Percentiles rank a stretch among this genome's conserved stretches.
Evolutionary conservation across 2,113 vertebrate genomes (phyloP).

Genomic region (Hemiscyllium ocellatum): DNA sequence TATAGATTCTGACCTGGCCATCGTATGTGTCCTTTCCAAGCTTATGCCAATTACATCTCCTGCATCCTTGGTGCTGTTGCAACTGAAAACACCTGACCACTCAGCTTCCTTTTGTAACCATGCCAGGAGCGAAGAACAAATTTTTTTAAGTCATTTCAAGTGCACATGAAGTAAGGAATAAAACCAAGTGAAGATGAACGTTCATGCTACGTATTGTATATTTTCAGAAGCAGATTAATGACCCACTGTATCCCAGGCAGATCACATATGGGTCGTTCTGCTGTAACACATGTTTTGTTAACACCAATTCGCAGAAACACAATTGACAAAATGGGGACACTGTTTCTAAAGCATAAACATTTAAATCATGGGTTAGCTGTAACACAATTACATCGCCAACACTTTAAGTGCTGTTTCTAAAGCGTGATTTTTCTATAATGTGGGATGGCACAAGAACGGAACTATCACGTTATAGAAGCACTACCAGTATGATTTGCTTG

Average conservation of each 20-base stretch:
- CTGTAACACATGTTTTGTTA: too few relatives aligned
- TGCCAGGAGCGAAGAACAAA: background rate
- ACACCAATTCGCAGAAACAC: too few relatives aligned
- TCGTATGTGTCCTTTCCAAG: background rate
- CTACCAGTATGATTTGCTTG: background rate
- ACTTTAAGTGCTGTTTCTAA: too few relatives aligned
- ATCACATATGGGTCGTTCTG: background rate
- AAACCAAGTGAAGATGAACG: background rate
- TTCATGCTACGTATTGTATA: background rate
- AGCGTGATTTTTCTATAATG: too few relatives aligned
- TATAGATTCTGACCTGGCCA: background rate
- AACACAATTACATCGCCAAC: too few relatives aligned
- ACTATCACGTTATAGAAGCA: too few relatives aligned
- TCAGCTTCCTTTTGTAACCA: background rate
- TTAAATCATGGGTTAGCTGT: too few relatives aligned
- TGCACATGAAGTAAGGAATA: background rate
- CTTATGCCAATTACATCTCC: background rate
- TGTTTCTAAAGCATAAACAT: too few relatives aligned
- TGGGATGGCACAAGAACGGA: too few relatives aligned
- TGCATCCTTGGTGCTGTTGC: background rate
- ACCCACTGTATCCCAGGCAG: background rate
- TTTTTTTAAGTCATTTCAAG: background rate
- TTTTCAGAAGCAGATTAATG: background rate
- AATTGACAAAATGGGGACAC: too few relatives aligned
- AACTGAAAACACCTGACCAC: background rate